Base-by-base conservation (phyloP, 2,888 invertebrate genomes). In the Drosophila koepferae region DNA sequence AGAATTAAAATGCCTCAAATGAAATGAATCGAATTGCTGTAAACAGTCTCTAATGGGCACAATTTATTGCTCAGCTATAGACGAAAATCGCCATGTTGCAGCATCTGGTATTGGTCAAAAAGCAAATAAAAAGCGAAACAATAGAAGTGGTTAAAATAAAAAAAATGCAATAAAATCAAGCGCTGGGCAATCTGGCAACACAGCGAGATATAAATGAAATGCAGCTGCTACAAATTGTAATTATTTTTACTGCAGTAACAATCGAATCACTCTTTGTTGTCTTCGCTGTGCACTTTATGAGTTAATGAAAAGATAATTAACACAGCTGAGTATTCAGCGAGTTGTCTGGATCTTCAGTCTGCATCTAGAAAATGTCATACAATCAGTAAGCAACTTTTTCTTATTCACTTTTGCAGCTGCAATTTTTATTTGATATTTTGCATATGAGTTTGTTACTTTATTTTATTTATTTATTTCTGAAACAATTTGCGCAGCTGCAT, bases 221-320 rank as follows among this genome's bases (percentile, higher is more conserved):
- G 80, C 87, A 87, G 82, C 71, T 78, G 82, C 76, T 66, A 86
- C 87, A 89, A 86, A 83, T 82, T 83, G 72, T 82, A 83, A 86
- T 86, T 89, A 80, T 60, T 56, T 60, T 78, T 51, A 63, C 40
- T 44, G 51, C 7, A 10, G 18, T 20, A 51, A 28, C 44, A 40
- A n/a, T 59, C 10, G 18, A 68, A 59, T 41, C 36, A 16, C 18
- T 41, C 10, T 40, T 16, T 20, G 28, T 34, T 41, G 58, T 58
- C 43, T 38, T 56, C 49, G 14, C 28, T 51, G 41, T 16, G 0
- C 10, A 34, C 12, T 36, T 43, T 51, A 55, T 63, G 20, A 16
- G 43, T 14, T 31, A 41, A 55, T 55, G 55, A 18, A 12, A 55
- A 18, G 18, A 55, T 55, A 55, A 41, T 55, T 41, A 55, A 41